Conservation (phyloP, 37 sponge, comb jelly and placozoan species). For the Ianthella basta region DNA sequence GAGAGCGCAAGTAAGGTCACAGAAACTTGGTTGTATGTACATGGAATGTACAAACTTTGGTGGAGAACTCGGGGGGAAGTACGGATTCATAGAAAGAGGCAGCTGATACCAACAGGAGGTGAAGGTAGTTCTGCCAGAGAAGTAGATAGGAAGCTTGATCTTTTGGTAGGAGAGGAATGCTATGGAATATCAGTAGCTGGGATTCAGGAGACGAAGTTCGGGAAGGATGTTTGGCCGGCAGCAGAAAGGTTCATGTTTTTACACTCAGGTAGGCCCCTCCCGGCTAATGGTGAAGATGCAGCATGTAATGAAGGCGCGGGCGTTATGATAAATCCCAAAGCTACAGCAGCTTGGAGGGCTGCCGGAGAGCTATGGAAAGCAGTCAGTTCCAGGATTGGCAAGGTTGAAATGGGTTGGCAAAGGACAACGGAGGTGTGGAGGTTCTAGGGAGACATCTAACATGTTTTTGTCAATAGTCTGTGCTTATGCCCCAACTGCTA, state of each 20-base stretch:
- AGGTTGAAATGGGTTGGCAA: constrained; percentile 20
- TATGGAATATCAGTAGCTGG: constrained; percentile 38
- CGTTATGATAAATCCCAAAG: not conserved
- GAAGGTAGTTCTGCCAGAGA: not conserved
- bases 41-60: constrained; percentile 23
- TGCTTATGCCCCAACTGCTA: constrained; percentile 57
- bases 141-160: constrained; percentile 35
- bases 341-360: constrained; percentile 47
- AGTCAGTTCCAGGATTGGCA: constrained; percentile 47
- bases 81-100: constrained; percentile 5
- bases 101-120: no score
- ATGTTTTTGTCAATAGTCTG: constrained; percentile 29
- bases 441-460: constrained; percentile 32
- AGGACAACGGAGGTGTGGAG: constrained; percentile 24
- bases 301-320: constrained; percentile 41
- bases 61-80: no score
- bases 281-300: constrained; percentile 21
- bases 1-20: not conserved
- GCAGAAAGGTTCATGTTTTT: constrained; percentile 34
- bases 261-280: no score
- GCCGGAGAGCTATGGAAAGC: constrained; percentile 59
- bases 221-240: constrained; percentile 40
- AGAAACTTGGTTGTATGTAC: constrained; percentile 4
- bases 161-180: not conserved
- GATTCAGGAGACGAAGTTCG: constrained; percentile 49